Conservation (phyloP, 53 echinoderm and acorn worm species). For the Astropecten irregularis region DNA sequence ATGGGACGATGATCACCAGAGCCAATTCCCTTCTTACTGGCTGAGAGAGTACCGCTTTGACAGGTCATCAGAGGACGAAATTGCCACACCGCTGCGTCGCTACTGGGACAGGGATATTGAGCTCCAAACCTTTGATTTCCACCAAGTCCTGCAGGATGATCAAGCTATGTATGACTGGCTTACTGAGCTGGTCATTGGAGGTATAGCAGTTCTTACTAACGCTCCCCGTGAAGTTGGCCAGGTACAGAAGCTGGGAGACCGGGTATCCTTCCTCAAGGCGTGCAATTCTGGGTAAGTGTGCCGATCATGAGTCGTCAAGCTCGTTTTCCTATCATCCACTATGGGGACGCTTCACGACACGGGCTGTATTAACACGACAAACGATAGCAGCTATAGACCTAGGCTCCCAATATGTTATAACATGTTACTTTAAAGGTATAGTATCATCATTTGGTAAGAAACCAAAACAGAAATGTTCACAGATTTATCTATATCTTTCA, state of each 20-base stretch:
- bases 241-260: constrained; percentile 62
- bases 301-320: too few species aligned
- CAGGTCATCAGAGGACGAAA: constrained; percentile 32
- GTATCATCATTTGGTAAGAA: too few species aligned
- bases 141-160: constrained; percentile 49
- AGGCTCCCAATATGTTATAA: too few species aligned
- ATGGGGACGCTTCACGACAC: too few species aligned
- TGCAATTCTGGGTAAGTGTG: constrained; percentile 78
- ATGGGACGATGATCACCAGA: constrained; percentile 68
- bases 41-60: constrained; percentile 63
- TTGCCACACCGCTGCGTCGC: constrained; percentile 30
- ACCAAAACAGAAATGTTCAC: too few species aligned
- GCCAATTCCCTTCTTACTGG: constrained; percentile 50
- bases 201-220: constrained; percentile 61
- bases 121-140: constrained; percentile 42
- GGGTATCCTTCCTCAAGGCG: constrained; percentile 69
- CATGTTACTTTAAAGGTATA: too few species aligned
- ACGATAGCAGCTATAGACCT: too few species aligned
- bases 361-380: too few species aligned
- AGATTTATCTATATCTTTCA: too few species aligned
- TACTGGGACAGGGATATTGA: constrained; percentile 54
- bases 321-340: too few species aligned
- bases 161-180: constrained; percentile 67
- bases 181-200: constrained; percentile 61
- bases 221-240: constrained; percentile 65